A percentile compares a stretch with the other conserved stretches of the same genome.
Conservation (phyloP, 2,113 vertebrate genomes). For the Conger conger region DNA sequence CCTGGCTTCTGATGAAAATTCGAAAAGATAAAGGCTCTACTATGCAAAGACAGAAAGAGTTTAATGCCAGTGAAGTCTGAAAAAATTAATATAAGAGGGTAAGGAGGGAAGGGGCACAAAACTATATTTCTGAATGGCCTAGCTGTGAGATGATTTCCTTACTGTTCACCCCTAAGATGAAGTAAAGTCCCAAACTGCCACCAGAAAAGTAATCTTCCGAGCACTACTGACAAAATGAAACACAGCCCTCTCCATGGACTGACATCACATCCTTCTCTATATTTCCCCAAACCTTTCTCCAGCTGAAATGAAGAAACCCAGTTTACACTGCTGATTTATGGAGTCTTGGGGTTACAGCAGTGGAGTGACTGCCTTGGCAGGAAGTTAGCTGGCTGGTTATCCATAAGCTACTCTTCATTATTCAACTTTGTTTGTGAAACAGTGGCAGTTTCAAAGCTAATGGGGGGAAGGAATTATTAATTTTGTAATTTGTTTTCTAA, state of each 20-base stretch:
- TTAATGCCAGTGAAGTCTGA: not conserved
- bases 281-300: conserved; percentile 41
- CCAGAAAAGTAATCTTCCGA: conserved; percentile 36
- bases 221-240: conserved; percentile 49
- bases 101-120: conserved; percentile 8
- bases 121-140: conserved; percentile 14
- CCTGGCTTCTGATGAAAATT: no score
- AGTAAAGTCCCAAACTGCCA: not conserved
- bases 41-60: conserved; percentile 2
- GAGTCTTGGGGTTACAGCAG: conserved; percentile 53
- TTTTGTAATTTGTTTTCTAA: conserved; percentile 4
- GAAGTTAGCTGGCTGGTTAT: not conserved
- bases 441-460: not conserved
- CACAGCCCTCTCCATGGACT: conserved; percentile 47
- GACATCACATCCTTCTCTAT: conserved; percentile 44
- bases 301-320: conserved; percentile 50
- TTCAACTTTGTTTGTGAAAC: not conserved
- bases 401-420: not conserved
- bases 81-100: not conserved
- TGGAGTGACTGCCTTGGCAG: conserved; percentile 57
- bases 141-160: conserved; percentile 14
- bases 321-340: conserved; percentile 65
- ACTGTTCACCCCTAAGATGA: not conserved
- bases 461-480: conserved; percentile 5
- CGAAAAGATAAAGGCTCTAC: conserved; percentile 37